Percentiles rank a stretch among this genome's conserved stretches.
Evolutionary conservation across 2,113 vertebrate genomes (phyloP).

Genomic region (Mystacornis crossleyi): DNA sequence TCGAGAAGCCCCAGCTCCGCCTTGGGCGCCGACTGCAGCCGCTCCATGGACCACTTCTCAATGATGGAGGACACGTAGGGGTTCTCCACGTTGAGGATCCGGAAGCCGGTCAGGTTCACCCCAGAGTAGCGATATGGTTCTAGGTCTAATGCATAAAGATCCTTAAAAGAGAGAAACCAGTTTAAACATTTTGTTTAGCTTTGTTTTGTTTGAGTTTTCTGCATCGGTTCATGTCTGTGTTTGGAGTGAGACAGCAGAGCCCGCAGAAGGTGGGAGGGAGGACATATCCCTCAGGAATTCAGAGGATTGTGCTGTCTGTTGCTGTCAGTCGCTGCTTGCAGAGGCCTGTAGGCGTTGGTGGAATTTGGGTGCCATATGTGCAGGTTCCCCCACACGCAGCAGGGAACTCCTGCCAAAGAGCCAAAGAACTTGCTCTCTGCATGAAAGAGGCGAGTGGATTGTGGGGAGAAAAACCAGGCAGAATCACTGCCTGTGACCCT

Average conservation of each 20-base stretch:
- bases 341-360: not conserved
- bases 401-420: not conserved
- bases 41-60: slow-evolving; percentile 97
- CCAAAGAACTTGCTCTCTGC: not conserved
- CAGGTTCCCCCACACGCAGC: not conserved
- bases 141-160: slow-evolving; percentile 96
- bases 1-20: slow-evolving; percentile 90
- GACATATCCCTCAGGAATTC: not conserved
- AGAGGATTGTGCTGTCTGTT: not conserved
- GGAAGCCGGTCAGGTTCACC: slow-evolving; percentile 97
- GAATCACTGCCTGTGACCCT: not conserved
- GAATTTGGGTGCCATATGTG: not conserved
- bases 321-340: not conserved
- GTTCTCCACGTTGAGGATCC: slow-evolving; percentile 97
- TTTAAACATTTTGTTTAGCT: slow-evolving; percentile 2
- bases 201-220: not conserved
- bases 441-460: not conserved
- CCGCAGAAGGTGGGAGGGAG: not conserved
- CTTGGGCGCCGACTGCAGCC: slow-evolving; percentile 85
- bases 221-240: fast-evolving
- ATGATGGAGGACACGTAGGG: slow-evolving; percentile 91
- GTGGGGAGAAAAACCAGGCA: not conserved
- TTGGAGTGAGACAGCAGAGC: not conserved
- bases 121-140: slow-evolving; percentile 98
- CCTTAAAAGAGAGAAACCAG: slow-evolving; percentile 77